These are phyloP conservation scores for Sminthurides bifidus DNA, from an alignment of 1,140 invertebrate genomes.

Conservation along the genomic window DNA sequence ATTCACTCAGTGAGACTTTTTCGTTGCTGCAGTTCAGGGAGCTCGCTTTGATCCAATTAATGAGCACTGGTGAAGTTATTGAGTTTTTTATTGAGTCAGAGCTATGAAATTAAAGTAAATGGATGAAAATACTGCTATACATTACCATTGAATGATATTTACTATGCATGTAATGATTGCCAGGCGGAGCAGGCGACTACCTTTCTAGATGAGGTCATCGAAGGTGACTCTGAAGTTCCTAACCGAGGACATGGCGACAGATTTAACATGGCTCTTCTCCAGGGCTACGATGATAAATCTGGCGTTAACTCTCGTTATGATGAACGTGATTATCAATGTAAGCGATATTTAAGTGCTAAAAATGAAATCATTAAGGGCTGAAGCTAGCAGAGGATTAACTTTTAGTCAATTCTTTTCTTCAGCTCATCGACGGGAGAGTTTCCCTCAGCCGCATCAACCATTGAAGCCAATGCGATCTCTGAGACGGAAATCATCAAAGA, in stretches of 20 bases:
- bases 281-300: constrained; percentile 3
- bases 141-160: background rate
- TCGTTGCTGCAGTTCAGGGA: no score
- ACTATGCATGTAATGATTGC: background rate
- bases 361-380: background rate
- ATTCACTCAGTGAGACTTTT: no score
- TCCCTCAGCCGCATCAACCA: constrained; percentile 52
- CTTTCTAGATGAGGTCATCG: no score
- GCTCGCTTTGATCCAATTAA: no score
- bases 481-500: constrained; percentile 1
- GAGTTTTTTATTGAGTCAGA: background rate
- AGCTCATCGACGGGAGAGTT: constrained; percentile 53
- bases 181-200: background rate
- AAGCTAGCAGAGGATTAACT: background rate
- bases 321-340: constrained; percentile 30
- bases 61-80: no score
- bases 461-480: constrained; percentile 39
- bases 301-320: constrained; percentile 12
- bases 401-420: constrained; percentile 7
- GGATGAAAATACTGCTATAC: background rate
- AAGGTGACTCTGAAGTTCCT: constrained; percentile 3
- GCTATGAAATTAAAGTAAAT: background rate
- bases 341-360: background rate
- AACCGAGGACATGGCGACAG: background rate
- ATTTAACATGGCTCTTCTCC: constrained; percentile 11